Evolutionary conservation across 2,888 invertebrate species (phyloP), one percentile per base, ranked within the genome.

Genomic region (Scaptomyza parva): DNA sequence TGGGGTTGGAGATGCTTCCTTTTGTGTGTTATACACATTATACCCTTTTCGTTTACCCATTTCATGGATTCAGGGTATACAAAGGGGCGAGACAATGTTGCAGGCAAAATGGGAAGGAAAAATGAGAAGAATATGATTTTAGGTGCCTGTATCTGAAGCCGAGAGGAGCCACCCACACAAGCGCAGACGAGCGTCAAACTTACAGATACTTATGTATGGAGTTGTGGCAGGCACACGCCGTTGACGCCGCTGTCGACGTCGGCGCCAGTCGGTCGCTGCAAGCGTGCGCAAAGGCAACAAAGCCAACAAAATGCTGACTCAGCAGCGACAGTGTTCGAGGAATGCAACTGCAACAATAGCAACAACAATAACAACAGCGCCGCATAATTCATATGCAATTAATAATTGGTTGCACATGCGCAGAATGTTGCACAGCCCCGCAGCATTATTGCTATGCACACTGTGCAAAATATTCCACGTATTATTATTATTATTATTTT

Each of bases 351-450:
- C 64, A 58, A 35, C 67, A 67, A 47, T 64, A 54, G 55, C 60
- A 39, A 22, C 53, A 57, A 39, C 55, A 69, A 44, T 37, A 43
- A 37, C 53, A 54, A 51, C 65, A 52, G 54, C 66, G 68, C 63
- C 76, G 73, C 76, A 86, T 86, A 86, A 88, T 86, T 86, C 88
- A 86, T 86, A 81, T 85, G 88, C 88, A 88, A 88, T 88, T 88
- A 88, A 88, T 88, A 88, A 88, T 88, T 86, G 88, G 86, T 86
- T 86, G 85, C 86, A 79, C 81, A 82, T 78, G 83, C 79, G 74
- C 85, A 76, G 70, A 78, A 73, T 78, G 76, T 58, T 55, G 68
- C 73, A 43, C 73, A 43, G 76, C 70, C 72, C 78, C 61, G 66
- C 78, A 81, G 76, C 78, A 78, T 76, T 54, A 33, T 60, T 57